phyloP scores from a whole-genome alignment of 1,140 invertebrate species.

The Pollicipes pollicipes region DNA sequence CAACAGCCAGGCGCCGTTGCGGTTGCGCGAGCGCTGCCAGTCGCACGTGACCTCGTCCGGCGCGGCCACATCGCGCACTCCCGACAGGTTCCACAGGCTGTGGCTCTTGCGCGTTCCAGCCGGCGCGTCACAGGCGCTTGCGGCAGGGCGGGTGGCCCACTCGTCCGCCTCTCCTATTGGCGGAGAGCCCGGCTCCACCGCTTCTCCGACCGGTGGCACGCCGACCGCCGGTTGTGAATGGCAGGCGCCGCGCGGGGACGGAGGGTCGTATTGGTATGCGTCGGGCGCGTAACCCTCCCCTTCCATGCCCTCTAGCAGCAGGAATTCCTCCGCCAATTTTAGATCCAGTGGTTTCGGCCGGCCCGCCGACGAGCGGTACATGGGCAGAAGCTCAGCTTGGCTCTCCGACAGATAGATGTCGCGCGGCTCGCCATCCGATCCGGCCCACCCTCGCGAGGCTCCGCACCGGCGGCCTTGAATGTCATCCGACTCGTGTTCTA shows the following conservation, averaged over 20 bases:
- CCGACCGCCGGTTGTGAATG: not conserved
- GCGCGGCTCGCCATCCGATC: not conserved
- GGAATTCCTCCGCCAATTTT: not conserved
- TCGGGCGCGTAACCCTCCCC: not conserved
- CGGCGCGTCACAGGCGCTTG: too few relatives aligned
- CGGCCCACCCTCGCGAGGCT: too few relatives aligned
- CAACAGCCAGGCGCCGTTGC: not conserved
- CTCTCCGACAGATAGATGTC: conserved; percentile 3
- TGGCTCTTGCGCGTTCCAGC: not conserved
- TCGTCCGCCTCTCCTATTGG: not conserved
- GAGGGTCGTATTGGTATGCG: not conserved
- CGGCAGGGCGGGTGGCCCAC: too few relatives aligned
- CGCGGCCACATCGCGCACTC: not conserved
- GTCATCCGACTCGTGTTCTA: not conserved
- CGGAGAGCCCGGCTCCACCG: not conserved
- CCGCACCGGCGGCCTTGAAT: not conserved
- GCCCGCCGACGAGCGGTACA: not conserved
- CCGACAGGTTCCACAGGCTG: not conserved
- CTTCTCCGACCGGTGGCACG: not conserved
- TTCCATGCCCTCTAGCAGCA: not conserved
- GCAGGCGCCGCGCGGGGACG: not conserved
- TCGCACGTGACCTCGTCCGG: not conserved
- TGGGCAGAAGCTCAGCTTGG: not conserved
- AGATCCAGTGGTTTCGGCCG: not conserved
- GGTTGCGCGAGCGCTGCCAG: not conserved